phyloP scores from a whole-genome alignment of 2,797 vertebrate species.

The Hephaestus fuliginosus region DNA sequence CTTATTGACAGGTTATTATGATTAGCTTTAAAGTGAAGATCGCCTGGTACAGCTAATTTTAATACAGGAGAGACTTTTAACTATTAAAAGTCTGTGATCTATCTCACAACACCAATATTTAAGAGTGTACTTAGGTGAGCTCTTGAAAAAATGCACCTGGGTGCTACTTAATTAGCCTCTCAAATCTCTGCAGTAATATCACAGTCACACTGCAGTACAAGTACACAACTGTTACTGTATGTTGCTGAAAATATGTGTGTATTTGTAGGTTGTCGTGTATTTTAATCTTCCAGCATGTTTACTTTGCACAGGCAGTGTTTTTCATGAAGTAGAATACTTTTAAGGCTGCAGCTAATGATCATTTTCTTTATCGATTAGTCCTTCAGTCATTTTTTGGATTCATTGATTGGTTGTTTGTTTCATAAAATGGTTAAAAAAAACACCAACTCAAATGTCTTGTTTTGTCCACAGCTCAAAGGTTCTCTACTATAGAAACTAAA shows the following conservation, averaged over 20 bases:
- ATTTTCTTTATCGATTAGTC: too few species aligned
- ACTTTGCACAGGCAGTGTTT: background rate
- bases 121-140: background rate
- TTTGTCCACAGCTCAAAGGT: too few species aligned
- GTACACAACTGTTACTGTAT: background rate
- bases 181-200: background rate
- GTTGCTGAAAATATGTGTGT: background rate
- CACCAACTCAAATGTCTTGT: too few species aligned
- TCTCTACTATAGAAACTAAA: too few species aligned
- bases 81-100: too few species aligned
- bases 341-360: too few species aligned
- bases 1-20: background rate
- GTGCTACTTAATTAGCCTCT: too few species aligned
- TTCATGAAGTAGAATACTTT: background rate
- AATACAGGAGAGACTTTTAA: background rate
- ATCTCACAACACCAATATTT: background rate
- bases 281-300: background rate
- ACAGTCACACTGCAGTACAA: background rate
- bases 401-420: too few species aligned
- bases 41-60: conserved; percentile 8
- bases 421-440: too few species aligned
- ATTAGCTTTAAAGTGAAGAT: background rate
- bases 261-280: background rate
- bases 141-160: background rate
- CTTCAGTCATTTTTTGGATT: too few species aligned